Evolutionary conservation across 1,140 invertebrate species (phyloP).

Genomic region (Leptonema lineaticorne): DNA sequence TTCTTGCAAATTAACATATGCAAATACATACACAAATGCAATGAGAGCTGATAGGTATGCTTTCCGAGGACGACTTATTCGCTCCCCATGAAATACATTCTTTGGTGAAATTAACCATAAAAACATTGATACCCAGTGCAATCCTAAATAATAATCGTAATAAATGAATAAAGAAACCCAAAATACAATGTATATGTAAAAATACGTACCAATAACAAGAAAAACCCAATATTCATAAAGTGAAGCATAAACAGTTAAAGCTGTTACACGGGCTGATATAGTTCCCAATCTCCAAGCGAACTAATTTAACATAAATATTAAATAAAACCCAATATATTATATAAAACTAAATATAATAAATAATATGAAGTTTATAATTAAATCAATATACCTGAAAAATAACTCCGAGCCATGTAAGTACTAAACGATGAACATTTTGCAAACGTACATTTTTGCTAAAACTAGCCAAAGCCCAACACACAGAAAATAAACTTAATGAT

Average conservation of each 20-base stretch:
- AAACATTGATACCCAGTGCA: conserved; percentile 84
- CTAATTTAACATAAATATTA: conserved; percentile 48
- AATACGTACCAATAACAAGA: conserved; percentile 63
- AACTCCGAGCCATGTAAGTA: conserved; percentile 88
- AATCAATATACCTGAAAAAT: conserved; percentile 64
- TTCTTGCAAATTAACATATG: conserved; percentile 87
- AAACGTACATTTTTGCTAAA: conserved; percentile 85
- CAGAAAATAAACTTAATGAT: conserved; percentile 76
- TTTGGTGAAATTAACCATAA: conserved; percentile 83
- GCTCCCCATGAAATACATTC: conserved; percentile 80
- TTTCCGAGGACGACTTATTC: conserved; percentile 66
- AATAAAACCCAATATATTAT: neutral
- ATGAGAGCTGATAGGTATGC: conserved; percentile 71
- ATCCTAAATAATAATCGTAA: conserved; percentile 60
- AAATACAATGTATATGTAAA: neutral
- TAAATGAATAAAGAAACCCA: neutral
- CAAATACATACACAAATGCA: conserved; percentile 85
- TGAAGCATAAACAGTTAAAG: conserved; percentile 82
- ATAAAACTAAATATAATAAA: neutral
- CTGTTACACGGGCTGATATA: conserved; percentile 76
- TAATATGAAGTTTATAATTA: neutral
- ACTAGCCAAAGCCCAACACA: conserved; percentile 88
- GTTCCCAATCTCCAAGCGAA: conserved; percentile 85
- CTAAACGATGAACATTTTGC: conserved; percentile 78
- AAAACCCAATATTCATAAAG: conserved; percentile 82